Base-by-base conservation (phyloP, 2,888 invertebrate genomes). In the Noctua fimbriata region DNA sequence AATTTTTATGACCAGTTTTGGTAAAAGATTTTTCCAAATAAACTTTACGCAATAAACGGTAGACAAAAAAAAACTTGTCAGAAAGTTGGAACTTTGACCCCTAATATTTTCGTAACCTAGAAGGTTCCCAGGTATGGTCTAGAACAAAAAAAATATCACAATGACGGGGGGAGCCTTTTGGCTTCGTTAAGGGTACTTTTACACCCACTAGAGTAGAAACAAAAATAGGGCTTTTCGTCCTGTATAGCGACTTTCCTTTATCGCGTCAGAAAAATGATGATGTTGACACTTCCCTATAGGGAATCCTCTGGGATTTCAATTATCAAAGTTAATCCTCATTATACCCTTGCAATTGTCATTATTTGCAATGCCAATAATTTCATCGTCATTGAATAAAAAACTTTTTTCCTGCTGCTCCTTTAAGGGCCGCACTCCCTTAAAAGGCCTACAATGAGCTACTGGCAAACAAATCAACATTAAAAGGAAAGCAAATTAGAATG, bases 401-500 rank as follows among this genome's bases (percentile, higher is more conserved):
- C 16, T 36, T 73, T 18, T 52, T 63, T 28, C 65, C 14, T 16
- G 16, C 16, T 70, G 16, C 16, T 70, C 66, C 67, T 44, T 77
- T 41, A 52, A 74, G 32, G 63, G 55, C n/a, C n/a, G n/a, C 12
- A n/a, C 3, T 7, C 18, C 87, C 80, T n/a, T 84, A 74, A 58
- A 84, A 49, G 85, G 81, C 12, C 73, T 60, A 87, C 85, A 85
- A 87, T 74, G 67, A 84, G 71, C 81, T 44, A 71, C 58, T 21
- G 55, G 73, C 71, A 67, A 58, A 84, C 81, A 88, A 82, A 82
- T 82, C 58, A 81, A 81, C 77, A 75, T 69, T 73, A 86, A 84
- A 87, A 87, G 84, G 86, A 81, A 83, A 79, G 78, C 86, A 82
- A 89, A 89, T 90, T 87, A 84, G 84, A 80, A 86, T 80, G 78